A percentile compares a stretch with the other conserved stretches of the same genome.
Conservation (phyloP, 2,797 vertebrate genomes). For the Florisuga fusca region DNA sequence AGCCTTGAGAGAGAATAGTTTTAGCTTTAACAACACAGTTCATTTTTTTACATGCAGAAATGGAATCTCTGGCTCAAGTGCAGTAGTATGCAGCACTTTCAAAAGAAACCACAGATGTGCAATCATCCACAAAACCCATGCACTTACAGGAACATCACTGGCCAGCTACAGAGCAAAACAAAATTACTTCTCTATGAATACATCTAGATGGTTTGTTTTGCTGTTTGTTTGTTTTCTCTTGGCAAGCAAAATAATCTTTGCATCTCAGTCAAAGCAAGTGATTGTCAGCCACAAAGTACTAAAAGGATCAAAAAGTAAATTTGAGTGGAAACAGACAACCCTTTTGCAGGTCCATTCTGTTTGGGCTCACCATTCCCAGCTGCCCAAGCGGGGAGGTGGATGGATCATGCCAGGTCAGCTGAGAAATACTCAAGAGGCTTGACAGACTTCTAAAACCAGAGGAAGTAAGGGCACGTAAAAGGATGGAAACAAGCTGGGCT, state of each 20-base stretch:
- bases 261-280: neutral
- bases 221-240: neutral
- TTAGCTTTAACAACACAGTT: neutral
- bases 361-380: neutral
- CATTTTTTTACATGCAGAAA: neutral
- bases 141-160: neutral
- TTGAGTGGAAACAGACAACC: neutral
- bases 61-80: neutral
- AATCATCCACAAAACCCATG: neutral
- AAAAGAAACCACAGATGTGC: neutral
- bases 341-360: neutral
- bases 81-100: neutral
- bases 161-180: neutral
- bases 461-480: rapidly evolving
- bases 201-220: neutral
- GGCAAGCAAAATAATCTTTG: neutral
- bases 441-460: neutral
- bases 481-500: neutral
- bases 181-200: neutral
- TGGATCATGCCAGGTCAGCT: neutral
- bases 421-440: neutral
- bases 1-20: neutral
- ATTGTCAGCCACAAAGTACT: neutral
- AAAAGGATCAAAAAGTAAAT: neutral
- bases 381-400: neutral